Evolutionary conservation across 1,140 invertebrate species (phyloP), one percentile per base, ranked within the genome.

Genomic region (Micrasema minimum): DNA sequence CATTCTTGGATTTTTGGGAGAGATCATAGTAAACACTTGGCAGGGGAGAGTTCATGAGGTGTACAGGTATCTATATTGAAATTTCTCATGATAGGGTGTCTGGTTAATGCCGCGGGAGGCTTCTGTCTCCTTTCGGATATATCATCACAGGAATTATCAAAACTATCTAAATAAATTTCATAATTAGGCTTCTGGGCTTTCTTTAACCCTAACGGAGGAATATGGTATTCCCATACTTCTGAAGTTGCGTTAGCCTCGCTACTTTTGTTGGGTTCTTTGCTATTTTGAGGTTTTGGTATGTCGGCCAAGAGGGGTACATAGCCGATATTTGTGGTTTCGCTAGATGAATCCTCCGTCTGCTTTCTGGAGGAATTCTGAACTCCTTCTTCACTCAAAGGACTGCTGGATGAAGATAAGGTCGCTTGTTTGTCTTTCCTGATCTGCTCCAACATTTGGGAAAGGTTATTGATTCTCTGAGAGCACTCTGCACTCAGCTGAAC

Each of bases 41-140:
- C 22, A 50, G n/a, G 14, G 26, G 89, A 90, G 14, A 90, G 79
- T 77, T 91, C 89, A 72, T 89, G 89, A 3, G 86, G 85, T 35
- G 81, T 75, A 18, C 81, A 70, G 23, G 75, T 71, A 59, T 85
- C 82, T 78, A 77, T 78, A 79, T 37, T 75, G 75, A 77, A 82
- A 79, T 76, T 77, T 77, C 66, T 22, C 51, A 69, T 68, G 9
- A 64, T 69, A 20, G 51, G 66, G 35, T 66, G 23, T 64, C 66
- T 64, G 20, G 22, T 65, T 23, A 72, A 62, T 51, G 51, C 59
- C 3, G 67, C 37, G 11, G 59, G 65, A 51, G 68, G 65, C 31
- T 69, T 76, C 14, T 46, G 26, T 31, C 65, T n/a, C 6, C 38
- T 55, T 12, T 55, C 37, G 2, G 37, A 50, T 23, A 18, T 23